Conservation (phyloP, 1,140 invertebrate genomes). For the Camponotus pennsylvanicus region DNA sequence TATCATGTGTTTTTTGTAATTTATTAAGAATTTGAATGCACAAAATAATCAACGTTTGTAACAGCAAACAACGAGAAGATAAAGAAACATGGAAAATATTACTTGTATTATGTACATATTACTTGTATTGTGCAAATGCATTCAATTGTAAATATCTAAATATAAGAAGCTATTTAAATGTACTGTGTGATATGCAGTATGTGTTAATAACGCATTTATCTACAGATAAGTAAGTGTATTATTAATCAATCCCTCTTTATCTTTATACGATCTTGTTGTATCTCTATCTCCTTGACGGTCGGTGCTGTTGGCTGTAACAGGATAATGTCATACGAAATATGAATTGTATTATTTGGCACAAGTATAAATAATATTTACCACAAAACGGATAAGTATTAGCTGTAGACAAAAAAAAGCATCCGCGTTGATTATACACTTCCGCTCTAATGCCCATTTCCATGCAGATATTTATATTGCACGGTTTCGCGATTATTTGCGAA, state of each 20-base stretch:
- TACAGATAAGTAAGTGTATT: constrained; percentile 42
- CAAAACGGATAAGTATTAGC: constrained; percentile 76
- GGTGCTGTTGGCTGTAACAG: constrained; percentile 61
- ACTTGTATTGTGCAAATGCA: constrained; percentile 28
- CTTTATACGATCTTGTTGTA: constrained; percentile 47
- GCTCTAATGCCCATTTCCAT: constrained; percentile 79
- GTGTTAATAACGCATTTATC: constrained; percentile 60
- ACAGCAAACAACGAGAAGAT: not conserved
- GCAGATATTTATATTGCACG: constrained; percentile 70
- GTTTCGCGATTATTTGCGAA: constrained; percentile 63
- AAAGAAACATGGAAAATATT: constrained; percentile 28
- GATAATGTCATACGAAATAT: not conserved
- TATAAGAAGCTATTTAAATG: constrained; percentile 38
- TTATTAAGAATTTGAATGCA: constrained; percentile 26
- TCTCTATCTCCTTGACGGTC: constrained; percentile 46
- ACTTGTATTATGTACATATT: constrained; percentile 11
- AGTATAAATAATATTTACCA: constrained; percentile 68
- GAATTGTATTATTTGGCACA: not conserved
- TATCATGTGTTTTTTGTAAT: not conserved
- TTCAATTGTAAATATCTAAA: constrained; percentile 63
- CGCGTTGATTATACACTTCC: constrained; percentile 74
- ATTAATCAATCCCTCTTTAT: constrained; percentile 49
- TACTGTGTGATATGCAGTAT: not conserved
- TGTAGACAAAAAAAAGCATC: constrained; percentile 79
- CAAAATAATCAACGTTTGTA: not conserved